Percentiles rank a stretch among this genome's conserved stretches.
phyloP scores from a whole-genome alignment of 2,888 invertebrate genomes.

The Dolichomitus sp. region DNA sequence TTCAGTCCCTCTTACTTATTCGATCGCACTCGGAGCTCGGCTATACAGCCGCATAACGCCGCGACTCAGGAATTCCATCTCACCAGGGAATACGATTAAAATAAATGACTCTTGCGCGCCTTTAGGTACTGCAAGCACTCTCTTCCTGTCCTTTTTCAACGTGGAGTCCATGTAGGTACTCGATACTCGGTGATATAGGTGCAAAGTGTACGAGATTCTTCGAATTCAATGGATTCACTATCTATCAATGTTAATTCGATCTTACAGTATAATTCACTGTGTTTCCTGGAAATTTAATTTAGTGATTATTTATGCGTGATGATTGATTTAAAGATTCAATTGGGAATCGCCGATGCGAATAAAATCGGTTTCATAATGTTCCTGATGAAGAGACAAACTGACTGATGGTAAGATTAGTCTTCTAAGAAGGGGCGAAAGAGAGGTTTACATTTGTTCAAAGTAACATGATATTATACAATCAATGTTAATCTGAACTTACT shows the following conservation, averaged over 20 bases:
- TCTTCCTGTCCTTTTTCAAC: not conserved
- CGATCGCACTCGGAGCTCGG: conserved; percentile 42
- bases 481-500: conserved; percentile 42
- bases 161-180: conserved; percentile 19
- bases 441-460: no score
- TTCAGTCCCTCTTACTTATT: conserved; percentile 51
- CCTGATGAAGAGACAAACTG: no score
- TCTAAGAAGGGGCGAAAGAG: no score
- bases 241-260: conserved; percentile 43
- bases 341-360: not conserved
- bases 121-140: conserved; percentile 45
- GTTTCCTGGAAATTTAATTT: conserved; percentile 50
- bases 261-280: conserved; percentile 37
- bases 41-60: conserved; percentile 30
- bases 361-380: not conserved
- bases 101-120: conserved; percentile 66
- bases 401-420: no score
- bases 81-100: conserved; percentile 65
- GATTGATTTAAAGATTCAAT: not conserved
- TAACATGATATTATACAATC: not conserved
- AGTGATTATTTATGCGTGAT: conserved; percentile 11
- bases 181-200: conserved; percentile 31
- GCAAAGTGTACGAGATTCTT: conserved; percentile 52
- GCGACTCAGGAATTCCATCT: conserved; percentile 65
- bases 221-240: conserved; percentile 54